Evolutionary conservation across 2,797 vertebrate genomes (phyloP).

Genomic region (Orientallactaga sibirica): DNA sequence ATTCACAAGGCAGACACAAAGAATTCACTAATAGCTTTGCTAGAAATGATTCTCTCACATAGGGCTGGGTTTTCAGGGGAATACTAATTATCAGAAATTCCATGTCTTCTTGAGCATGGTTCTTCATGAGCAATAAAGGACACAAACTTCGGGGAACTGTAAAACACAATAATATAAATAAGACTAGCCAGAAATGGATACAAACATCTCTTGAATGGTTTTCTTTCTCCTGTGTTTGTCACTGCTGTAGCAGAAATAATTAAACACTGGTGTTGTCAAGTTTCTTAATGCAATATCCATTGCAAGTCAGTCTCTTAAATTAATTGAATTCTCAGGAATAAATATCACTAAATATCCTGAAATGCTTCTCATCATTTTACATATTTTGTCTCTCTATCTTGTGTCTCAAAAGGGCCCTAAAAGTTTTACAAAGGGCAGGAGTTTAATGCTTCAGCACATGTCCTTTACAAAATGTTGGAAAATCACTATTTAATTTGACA

Average conservation of each 20-base stretch:
- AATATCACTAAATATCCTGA: constrained; percentile 69
- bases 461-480: constrained; percentile 66
- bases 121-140: constrained; percentile 19
- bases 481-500: constrained; percentile 75
- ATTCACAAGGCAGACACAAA: neutral
- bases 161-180: constrained; percentile 55
- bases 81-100: neutral
- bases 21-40: constrained; percentile 31
- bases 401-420: constrained; percentile 33
- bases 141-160: constrained; percentile 32
- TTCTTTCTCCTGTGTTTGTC: constrained; percentile 43
- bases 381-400: constrained; percentile 55
- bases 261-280: constrained; percentile 48
- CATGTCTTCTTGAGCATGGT: neutral
- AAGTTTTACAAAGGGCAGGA: constrained; percentile 42
- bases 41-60: neutral
- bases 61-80: neutral
- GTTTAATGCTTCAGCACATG: constrained; percentile 49
- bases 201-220: constrained; percentile 29
- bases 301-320: constrained; percentile 69
- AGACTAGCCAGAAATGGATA: constrained; percentile 17
- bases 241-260: constrained; percentile 62
- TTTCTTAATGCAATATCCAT: constrained; percentile 68
- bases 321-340: constrained; percentile 74
- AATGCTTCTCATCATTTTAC: constrained; percentile 74